Evolutionary conservation across 2,888 invertebrate species (phyloP).

Genomic region (Dinocampus coccinellae): DNA sequence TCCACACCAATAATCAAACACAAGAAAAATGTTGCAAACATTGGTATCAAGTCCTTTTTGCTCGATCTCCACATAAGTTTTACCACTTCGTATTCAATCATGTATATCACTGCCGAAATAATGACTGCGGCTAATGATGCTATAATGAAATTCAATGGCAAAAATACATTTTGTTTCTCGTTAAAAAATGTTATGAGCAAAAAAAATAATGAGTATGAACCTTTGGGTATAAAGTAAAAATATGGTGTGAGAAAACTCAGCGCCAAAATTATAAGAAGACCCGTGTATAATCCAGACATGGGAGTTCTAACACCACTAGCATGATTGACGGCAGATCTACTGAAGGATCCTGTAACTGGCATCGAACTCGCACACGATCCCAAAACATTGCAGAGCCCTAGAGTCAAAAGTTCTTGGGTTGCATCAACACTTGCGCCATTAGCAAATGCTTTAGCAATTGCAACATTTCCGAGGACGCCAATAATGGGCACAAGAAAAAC

Average conservation of each 20-base stretch:
- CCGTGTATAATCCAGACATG: conserved; percentile 87
- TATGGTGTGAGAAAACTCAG: conserved; percentile 89
- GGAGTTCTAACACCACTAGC: conserved; percentile 95
- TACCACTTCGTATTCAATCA: conserved; percentile 92
- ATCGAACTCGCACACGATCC: conserved; percentile 92
- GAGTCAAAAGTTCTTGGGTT: conserved; percentile 89
- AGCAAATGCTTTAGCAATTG: conserved; percentile 94
- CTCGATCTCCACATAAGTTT: conserved; percentile 89
- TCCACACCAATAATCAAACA: conserved; percentile 88
- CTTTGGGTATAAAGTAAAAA: conserved; percentile 90
- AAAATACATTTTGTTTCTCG: background rate
- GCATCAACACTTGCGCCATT: conserved; percentile 87
- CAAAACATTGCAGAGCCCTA: conserved; percentile 86
- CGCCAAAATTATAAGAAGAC: conserved; percentile 84
- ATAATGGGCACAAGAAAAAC: conserved; percentile 90
- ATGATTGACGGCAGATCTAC: conserved; percentile 92
- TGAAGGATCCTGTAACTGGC: conserved; percentile 92
- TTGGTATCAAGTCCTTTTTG: conserved; percentile 83
- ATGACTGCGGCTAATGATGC: conserved; percentile 92
- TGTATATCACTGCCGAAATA: conserved; percentile 94
- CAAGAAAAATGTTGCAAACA: conserved; percentile 84
- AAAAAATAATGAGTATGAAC: too few species aligned
- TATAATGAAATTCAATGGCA: conserved; percentile 37
- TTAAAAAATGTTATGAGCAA: background rate
- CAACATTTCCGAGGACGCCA: conserved; percentile 92